Evolutionary conservation across 1,140 invertebrate species (phyloP), one percentile per base, ranked within the genome.

Genomic region (Hetaerina americana): DNA sequence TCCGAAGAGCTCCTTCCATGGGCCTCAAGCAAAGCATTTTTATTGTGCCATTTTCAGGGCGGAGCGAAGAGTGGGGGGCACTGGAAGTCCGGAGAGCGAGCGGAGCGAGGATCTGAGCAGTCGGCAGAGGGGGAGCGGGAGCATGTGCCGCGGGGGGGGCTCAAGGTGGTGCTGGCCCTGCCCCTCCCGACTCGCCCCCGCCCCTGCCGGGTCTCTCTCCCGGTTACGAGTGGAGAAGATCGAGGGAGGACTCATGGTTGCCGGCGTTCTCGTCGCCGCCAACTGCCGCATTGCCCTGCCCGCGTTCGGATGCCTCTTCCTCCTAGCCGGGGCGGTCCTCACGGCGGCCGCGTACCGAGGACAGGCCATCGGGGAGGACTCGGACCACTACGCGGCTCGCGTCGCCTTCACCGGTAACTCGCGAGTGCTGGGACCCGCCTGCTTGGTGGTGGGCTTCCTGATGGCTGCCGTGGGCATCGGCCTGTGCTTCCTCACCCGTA

Each of bases 331-430:
- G 75, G 86, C 87, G 76, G 88, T 91, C 31, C 83, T 90, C 72
- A 90, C 89, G 90, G 88, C 87, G 77, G 88, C 88, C n/a, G 89
- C 89, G 18, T 90, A 90, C 77, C 84, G 88, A 57, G 88, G 88
- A 66, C 88, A 87, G 15, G 87, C 86, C 24, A 85, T 86, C 75
- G 88, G 88, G 76, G 88, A 90, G 78, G 86, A 86, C 75, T 86
- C 85, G 10, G 86, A 89, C 77, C 86, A 87, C 76, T 90, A 89
- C 76, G 86, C 85, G 40, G 87, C 86, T 3, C 81, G 89, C 28
- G 87, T 90, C 72, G 87, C 87, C 26, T 88, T 89, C 78, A 90
- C 88, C 0, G 87, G 88, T 70, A 90, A 90, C 77, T 89, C 88
- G 0, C 82, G 89, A 0, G 86, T 90, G 26, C 80, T 90, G 27